Evolutionary conservation across 2,888 invertebrate genomes (phyloP), one percentile per base, ranked within the genome.

Genomic region (Oligia fasciuncula): DNA sequence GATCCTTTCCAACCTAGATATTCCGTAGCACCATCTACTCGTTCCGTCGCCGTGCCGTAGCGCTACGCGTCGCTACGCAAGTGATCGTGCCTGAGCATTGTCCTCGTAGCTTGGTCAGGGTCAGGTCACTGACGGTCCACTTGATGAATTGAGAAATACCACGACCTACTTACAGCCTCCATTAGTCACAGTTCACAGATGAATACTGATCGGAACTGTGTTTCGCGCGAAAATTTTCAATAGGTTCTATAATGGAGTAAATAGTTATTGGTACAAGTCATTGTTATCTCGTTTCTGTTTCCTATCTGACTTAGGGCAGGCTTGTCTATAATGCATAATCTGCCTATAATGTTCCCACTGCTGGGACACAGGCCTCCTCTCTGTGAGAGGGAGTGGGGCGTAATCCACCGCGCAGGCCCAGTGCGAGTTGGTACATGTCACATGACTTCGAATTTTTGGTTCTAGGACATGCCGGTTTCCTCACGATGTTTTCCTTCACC

Each of bases 31-130:
- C 4, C 13, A 68, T 5, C 29, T 23, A 76, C 51, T 0, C 4
- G 2, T n/a, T 43, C 23, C n/a, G 13, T 8, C 57, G 23, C 49
- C 51, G 63, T 23, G 8, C 0, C 71, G 23, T 69, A 77, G 63
- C 60, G 67, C 68, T 73, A 72, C 81, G 63, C 60, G 40, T n/a
- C 11, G 72, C 81, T 76, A 67, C 79, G 76, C 68, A 77, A 80
- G 72, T 62, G 68, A 66, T 75, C 78, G 77, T 40, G 66, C 0
- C 51, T 71, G 19, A 51, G 13, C 40, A 29, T 19, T 65, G 76
- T 79, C 76, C 85, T 74, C 83, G 49, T 35, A 76, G 54, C 3
- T 17, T 63, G 81, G 81, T 79, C 85, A 87, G 35, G 87, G 84
- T 46, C 62, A 51, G 81, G 84, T 80, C 87, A 84, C 46, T 87